Conservation (phyloP, 2,888 invertebrate species). For the Xestia xanthographa region DNA sequence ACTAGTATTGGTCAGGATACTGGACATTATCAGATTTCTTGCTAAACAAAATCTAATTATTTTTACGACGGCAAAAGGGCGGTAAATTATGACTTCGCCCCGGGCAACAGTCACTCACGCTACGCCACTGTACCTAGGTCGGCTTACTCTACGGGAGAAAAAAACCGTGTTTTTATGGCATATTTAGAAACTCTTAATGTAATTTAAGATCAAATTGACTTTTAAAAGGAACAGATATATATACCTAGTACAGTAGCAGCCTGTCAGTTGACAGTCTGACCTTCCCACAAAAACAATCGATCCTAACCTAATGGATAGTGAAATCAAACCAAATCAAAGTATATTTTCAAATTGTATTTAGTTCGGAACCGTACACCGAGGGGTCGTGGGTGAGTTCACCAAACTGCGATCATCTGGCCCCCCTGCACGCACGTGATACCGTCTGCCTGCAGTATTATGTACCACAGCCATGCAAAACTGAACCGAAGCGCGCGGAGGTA, state of each 20-base stretch:
- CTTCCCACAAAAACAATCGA: slow-evolving; percentile 6
- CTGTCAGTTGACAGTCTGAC: background rate
- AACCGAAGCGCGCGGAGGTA: slow-evolving; percentile 50
- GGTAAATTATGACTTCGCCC: too few relatives aligned
- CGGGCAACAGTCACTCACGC: too few relatives aligned
- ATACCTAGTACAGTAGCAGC: background rate
- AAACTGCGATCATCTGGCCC: slow-evolving; percentile 87
- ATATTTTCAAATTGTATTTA: slow-evolving; percentile 60
- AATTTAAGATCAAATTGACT: background rate
- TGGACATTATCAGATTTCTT: too few relatives aligned
- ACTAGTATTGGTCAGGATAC: too few relatives aligned
- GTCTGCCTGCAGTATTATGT: slow-evolving; percentile 79
- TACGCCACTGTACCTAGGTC: too few relatives aligned
- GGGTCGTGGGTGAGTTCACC: slow-evolving; percentile 80
- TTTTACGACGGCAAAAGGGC: too few relatives aligned
- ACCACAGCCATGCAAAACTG: slow-evolving; percentile 52
- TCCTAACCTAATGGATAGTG: background rate
- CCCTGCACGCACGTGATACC: slow-evolving; percentile 82
- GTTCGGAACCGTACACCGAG: slow-evolving; percentile 74
- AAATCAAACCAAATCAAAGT: slow-evolving; percentile 29
- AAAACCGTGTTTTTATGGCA: background rate
- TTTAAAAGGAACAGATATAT: background rate
- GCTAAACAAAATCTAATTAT: too few relatives aligned
- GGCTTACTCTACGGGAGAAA: background rate
- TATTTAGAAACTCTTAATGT: background rate